phyloP scores from a whole-genome alignment of 1,140 invertebrate species.

The Heliconius melpomene region DNA sequence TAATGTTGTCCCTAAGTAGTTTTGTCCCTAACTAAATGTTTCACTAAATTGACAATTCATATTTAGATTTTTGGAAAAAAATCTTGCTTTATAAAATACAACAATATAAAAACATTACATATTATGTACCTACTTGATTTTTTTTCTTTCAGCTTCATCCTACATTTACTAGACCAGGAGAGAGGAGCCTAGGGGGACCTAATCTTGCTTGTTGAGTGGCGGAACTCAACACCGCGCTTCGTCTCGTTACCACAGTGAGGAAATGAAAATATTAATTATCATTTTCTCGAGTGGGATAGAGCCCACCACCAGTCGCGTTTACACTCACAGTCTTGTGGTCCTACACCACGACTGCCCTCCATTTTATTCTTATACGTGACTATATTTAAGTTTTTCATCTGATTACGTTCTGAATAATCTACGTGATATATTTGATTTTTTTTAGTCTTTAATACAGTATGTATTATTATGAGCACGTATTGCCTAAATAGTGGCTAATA shows the following conservation, averaged over 20 bases:
- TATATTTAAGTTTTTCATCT: not conserved
- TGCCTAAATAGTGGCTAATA: not conserved
- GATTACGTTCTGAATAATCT: not conserved
- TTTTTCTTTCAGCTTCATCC: not conserved
- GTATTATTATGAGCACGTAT: not conserved
- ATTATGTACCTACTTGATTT: no score
- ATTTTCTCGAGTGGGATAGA: no score
- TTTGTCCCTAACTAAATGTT: not conserved
- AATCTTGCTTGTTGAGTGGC: not conserved
- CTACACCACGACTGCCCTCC: no score
- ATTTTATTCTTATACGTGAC: not conserved
- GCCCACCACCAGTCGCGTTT: no score
- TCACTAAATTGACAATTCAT: no score
- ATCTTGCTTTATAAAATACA: no score
- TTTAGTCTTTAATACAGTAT: not conserved
- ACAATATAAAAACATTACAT: no score
- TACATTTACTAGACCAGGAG: not conserved
- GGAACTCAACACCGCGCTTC: no score
- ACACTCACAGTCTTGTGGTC: no score
- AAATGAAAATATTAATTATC: no score
- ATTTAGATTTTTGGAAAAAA: not conserved
- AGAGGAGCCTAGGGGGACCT: not conserved
- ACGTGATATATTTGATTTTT: not conserved
- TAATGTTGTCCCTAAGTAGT: not conserved
- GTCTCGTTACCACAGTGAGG: no score